Conservation (phyloP, 2,113 vertebrate species). For the Camarhynchus parvulus region DNA sequence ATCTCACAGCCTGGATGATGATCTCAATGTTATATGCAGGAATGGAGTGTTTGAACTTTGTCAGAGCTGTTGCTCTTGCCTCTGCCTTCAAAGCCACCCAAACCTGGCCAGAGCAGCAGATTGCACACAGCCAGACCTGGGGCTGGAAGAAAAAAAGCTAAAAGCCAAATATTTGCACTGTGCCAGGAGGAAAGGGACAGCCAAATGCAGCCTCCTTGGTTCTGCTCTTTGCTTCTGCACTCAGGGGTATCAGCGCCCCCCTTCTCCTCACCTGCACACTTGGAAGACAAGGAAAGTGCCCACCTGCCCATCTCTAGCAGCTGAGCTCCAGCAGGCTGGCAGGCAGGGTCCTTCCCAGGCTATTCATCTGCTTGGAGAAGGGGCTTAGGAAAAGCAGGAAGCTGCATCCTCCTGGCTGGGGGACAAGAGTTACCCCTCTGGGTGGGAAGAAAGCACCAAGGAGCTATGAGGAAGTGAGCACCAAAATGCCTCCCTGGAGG, state of each 20-base stretch:
- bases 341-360: background rate
- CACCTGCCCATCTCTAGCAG: rapidly evolving
- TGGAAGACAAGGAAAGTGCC: background rate
- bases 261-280: background rate
- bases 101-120: background rate
- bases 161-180: background rate
- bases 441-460: background rate
- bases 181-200: background rate
- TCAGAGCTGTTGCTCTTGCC: background rate
- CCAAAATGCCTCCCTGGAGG: background rate
- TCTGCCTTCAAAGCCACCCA: background rate
- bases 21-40: background rate
- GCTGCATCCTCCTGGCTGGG: rapidly evolving
- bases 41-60: background rate
- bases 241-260: rapidly evolving
- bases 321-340: background rate
- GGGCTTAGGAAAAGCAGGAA: background rate
- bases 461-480: background rate
- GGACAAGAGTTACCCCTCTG: background rate
- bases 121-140: background rate
- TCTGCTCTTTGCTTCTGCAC: background rate
- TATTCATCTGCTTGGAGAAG: background rate
- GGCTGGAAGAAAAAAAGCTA: background rate
- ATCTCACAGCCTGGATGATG: background rate
- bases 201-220: background rate